Evolutionary conservation across 2,888 invertebrate genomes (phyloP), one percentile per base, ranked within the genome.

Genomic region (Trichopria drosophilae): DNA sequence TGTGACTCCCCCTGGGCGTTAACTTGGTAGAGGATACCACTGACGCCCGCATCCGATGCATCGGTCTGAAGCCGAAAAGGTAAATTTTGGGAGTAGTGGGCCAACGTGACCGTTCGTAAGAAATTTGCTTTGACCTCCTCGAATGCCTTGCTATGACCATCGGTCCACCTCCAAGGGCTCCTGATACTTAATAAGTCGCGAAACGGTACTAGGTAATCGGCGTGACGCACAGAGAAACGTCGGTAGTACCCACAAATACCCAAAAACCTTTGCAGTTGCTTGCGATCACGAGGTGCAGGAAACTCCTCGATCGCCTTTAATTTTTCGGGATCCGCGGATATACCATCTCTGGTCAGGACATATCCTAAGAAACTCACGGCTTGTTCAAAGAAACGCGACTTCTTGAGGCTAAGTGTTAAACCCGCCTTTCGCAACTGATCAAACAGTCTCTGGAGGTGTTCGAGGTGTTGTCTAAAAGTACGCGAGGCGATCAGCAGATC

Each of bases 391-490:
- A 24, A 39, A 23, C 12, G 12, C 10, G 39, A 39, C 16, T 39
- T 39, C 4, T 23, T 22, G 7, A 39, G 24, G 5, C 24, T 39
- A 2, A 39, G 16, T 4, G 39, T 39, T 7, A 39, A 39, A 39
- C 16, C 13, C 15, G 22, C 12, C 9, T 39, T 6, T 20, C 24
- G 23, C 3, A 39, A 13, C 1, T 24, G 23, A n/a, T 20, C 16
- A 18, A 44, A 24, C 5, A 66, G 44, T 6, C 22, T 24, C 24
- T 55, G 26, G 1, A 64, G 16, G 4, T n/a, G 12, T 3, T 23
- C 0, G 6, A 39, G 12, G 36, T 64, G 63, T 13, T 59, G 50
- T n/a, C 59, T 48, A 32, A 63, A 53, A 35, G 49, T 39, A 9
- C 18, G 9, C n/a, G 22, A 23, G 3, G 44, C 65, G 18, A 34